Base-by-base conservation (phyloP, 1,140 invertebrate species). In the Sitobion miscanthi region DNA sequence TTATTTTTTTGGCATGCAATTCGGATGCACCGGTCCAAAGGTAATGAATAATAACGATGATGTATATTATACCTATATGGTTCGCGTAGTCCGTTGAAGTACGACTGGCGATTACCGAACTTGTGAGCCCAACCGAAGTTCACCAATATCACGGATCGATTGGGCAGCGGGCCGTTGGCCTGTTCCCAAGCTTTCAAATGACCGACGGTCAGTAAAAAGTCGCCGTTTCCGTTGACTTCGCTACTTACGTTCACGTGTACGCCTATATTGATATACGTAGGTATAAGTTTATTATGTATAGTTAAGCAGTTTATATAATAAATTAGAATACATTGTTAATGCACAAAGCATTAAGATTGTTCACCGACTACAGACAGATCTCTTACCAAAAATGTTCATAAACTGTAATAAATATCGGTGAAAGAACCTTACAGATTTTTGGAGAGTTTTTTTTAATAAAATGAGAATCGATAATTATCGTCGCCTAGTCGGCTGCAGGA, bases 181-280 rank as follows among this genome's bases (percentile, higher is more conserved):
- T 94, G 93, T 94, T 96, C 95, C 96, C 96, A 96, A 23, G 94
- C 93, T 94, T 57, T 45, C 77, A 94, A 91, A 69, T 94, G 93
- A 14, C 87, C 35, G 2, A 52, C 93, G 2, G 82, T 93, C 25
- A 94, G 95, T 1, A 95, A 94, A 20, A 95, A 94, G 82, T 94
- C 94, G 9, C 94, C 94, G 47, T 95, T 94, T 6, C 94, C 91
- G 7, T 86, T 93, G 0, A 95, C 95, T 83, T 96, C 94, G 7
- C 95, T 94, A 20, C 95, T 96, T 3, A 97, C 95, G 94, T 97
- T 96, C 23, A 97, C 95, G 23, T 96, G 94, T 8, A 95, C 95
- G 35, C 96, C 96, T 95, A 20, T 77, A 30, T n/a, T 69, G n/a
- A n/a, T 30, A 30, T 5, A n/a, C 9, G 14, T n/a, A 69, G 0